These are phyloP conservation scores for Sinohyriopsis cumingii DNA, from an alignment of 2,888 invertebrate genomes.

Conservation along the genomic window DNA sequence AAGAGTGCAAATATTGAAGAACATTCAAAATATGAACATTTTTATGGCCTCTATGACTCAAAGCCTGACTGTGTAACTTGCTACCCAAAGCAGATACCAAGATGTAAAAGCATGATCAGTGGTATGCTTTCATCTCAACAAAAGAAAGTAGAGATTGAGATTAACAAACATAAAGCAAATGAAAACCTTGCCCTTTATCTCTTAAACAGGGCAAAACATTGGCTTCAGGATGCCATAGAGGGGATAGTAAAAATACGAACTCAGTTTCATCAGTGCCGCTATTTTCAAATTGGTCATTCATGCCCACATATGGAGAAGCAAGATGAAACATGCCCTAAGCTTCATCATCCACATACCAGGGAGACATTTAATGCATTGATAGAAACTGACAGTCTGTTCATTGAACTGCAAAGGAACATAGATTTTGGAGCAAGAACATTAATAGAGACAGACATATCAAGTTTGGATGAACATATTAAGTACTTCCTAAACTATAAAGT, in stretches of 20 bases:
- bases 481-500: neutral
- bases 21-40: constrained; percentile 28
- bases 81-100: constrained; percentile 42
- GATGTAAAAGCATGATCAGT: constrained; percentile 30
- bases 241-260: too few species aligned
- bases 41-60: constrained; percentile 42
- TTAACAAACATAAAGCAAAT: constrained; percentile 13
- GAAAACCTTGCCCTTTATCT: constrained; percentile 19
- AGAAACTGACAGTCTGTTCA: constrained; percentile 18
- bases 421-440: constrained; percentile 17
- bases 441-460: neutral
- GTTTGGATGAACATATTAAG: constrained; percentile 5
- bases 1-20: constrained; percentile 20
- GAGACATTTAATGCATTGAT: too few species aligned
- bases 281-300: too few species aligned
- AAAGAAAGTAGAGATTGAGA: constrained; percentile 1
- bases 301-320: too few species aligned
- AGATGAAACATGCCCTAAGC: too few species aligned
- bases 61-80: constrained; percentile 20
- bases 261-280: too few species aligned
- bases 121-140: constrained; percentile 2
- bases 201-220: constrained; percentile 14
- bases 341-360: too few species aligned
- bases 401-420: constrained; percentile 30
- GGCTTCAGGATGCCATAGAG: too few species aligned